Evolutionary conservation across 1,140 invertebrate genomes (phyloP), one percentile per base, ranked within the genome.

Genomic region (Drosophila arizonae): DNA sequence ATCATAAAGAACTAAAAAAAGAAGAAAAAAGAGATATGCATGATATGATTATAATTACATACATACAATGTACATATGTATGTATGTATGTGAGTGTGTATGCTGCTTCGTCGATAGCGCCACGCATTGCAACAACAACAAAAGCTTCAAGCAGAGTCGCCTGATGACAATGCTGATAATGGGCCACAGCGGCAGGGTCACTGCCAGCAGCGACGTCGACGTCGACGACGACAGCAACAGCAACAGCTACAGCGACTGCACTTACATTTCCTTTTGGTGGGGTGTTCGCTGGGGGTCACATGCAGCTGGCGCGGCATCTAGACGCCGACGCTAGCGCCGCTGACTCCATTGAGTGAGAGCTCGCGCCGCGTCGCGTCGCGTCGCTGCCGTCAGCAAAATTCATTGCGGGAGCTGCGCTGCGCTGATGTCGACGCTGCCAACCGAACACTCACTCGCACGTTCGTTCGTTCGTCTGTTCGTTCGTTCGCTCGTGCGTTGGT

Each of bases 241-340:
- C 48, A n/a, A 17, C 48, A 33, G 8, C 64, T 8, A 28, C 61
- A 36, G 17, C 48, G 26, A 21, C 56, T 36, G 43, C 58, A 58
- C 33, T 51, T 41, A 50, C 61, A 79, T 68, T 79, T 72, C 58
- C 66, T 77, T 63, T 75, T 60, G 33, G 48, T 21, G 54, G 56
- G 21, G 28, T 62, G 68, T 64, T 57, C 63, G 64, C 64, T 79
- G 73, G 74, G 77, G 77, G 77, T 79, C 74, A 77, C 69, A 79
- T 60, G 58, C 67, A 67, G 63, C 36, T 66, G 72, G n/a, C 62
- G 58, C 70, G 55, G 69, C 69, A 76, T 30, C 13, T 52, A 61
- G 69, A 71, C 72, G 67, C 54, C 72, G 65, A 54, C 51, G 62
- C 17, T 33, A 28, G 17, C 48, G 56, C 36, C 45, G 55, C 1